Evolutionary conservation across 2,797 vertebrate genomes (phyloP), one percentile per base, ranked within the genome.

Genomic region (Siniperca obscura): DNA sequence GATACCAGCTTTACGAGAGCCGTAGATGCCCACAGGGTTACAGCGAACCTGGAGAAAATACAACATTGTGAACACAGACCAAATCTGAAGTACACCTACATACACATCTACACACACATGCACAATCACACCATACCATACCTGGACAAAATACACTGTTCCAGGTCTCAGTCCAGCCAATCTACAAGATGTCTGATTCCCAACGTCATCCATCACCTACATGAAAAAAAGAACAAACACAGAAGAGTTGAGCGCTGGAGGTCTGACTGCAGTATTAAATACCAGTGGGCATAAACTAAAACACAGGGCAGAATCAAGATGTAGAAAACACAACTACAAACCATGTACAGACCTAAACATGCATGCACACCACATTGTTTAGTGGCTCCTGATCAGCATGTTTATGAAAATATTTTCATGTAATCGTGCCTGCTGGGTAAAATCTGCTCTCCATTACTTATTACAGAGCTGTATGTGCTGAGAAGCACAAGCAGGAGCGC

Each of bases 101-200:
- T 34, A 27, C 42, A 53, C 13, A 1, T n/a, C 17, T 1, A 40
- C 14, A 68, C 60, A 48, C 27, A 80, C 30, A 64, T 12, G 76
- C 14, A 50, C 22, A 73, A 17, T 14, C 14, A 36, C 7, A 21
- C 9, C 46, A 16, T 78, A 89, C 94, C 92, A 1, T 86, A 95
- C 96, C 94, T 99, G 98, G 65, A 99, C 98, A 40, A 99, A 99
- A 93, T 99, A 99, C n/a, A 99, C 98, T 0, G 98, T 99, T 82
- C 98, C 98, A 0, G 97, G 95, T 76, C 97, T 96, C 53, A 99
- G 95, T 42, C 98, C 98, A 0, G 98, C 98, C 90, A 99, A 91
- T 67, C 98, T 96, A 44, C 98, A 99, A 0, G 97, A 98, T 0
- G 98, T 99, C 94, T 99, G 98, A 93, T 99, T 99, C 82, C 98